These are phyloP conservation scores for Pampusana beccarii DNA, from an alignment of 2,113 vertebrate species.

Conservation along the genomic window DNA sequence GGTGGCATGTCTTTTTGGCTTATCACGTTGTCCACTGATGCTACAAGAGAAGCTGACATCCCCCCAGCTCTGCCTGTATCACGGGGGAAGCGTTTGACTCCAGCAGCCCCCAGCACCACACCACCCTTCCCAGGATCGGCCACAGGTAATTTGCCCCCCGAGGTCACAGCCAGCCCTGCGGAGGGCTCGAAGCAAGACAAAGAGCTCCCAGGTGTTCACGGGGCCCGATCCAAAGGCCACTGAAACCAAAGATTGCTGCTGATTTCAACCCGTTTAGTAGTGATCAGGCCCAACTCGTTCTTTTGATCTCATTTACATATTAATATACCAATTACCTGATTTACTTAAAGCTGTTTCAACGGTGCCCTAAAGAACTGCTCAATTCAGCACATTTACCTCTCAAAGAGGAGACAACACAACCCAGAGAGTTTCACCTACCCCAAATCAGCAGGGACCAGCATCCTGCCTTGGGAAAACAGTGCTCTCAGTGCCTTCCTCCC, in stretches of 20 bases:
- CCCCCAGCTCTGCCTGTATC: constrained; percentile 3
- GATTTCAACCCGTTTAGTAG: background rate
- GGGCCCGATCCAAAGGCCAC: background rate
- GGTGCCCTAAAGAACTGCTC: background rate
- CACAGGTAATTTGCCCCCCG: constrained; percentile 19
- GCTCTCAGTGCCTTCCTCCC: background rate
- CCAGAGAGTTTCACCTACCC: background rate
- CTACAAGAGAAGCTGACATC: background rate
- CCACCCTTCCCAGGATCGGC: background rate
- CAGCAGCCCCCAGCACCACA: background rate
- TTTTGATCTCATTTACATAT: background rate
- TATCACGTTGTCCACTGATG: background rate
- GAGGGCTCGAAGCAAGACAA: background rate
- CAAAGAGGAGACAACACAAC: background rate
- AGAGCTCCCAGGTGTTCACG: background rate
- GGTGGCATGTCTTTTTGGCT: background rate
- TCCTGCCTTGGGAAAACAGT: background rate
- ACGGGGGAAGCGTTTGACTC: background rate
- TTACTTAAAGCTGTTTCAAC: background rate
- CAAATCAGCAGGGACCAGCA: background rate
- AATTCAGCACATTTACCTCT: background rate
- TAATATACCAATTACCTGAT: background rate
- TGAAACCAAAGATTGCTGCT: background rate
- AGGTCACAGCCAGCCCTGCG: background rate
- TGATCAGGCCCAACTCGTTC: background rate